Evolutionary conservation across 2,113 vertebrate genomes (phyloP).

Genomic region (Turdus rufiventris): DNA sequence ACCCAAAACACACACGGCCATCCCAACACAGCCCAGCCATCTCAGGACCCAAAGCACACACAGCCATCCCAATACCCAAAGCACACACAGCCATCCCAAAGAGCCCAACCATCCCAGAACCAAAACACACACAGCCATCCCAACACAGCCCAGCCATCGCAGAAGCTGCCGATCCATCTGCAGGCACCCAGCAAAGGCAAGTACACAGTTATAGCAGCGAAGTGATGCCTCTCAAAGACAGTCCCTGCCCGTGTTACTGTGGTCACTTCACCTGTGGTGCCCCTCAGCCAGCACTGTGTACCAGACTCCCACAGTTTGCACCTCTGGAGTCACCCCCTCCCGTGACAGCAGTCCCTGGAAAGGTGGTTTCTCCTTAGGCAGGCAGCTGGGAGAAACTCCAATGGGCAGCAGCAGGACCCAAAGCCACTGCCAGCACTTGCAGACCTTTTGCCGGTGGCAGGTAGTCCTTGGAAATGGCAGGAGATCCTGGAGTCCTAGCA

Average conservation of each 20-base stretch:
- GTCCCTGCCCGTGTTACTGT: not conserved
- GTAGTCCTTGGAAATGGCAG: fast-evolving
- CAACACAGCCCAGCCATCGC: fast-evolving
- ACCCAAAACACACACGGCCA: not conserved
- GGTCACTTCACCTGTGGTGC: not conserved
- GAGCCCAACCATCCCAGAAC: not conserved
- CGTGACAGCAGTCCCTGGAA: fast-evolving
- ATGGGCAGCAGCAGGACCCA: not conserved
- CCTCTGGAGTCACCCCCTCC: fast-evolving
- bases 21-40: fast-evolving
- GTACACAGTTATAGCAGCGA: fast-evolving
- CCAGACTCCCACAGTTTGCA: fast-evolving
- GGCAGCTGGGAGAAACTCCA: not conserved
- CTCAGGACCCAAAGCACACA: no score
- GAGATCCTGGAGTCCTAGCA: not conserved
- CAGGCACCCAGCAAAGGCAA: fast-evolving
- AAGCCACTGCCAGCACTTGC: not conserved
- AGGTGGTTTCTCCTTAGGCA: not conserved
- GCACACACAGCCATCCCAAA: no score
- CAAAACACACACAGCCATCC: fast-evolving
- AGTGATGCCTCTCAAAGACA: not conserved
- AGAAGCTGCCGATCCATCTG: fast-evolving
- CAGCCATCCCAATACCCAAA: no score
- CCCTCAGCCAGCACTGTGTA: not conserved
- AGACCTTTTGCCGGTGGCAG: not conserved